These are phyloP conservation scores for Acanthopleura granulata DNA, from an alignment of 2,888 invertebrate species.

Conservation along the genomic window DNA sequence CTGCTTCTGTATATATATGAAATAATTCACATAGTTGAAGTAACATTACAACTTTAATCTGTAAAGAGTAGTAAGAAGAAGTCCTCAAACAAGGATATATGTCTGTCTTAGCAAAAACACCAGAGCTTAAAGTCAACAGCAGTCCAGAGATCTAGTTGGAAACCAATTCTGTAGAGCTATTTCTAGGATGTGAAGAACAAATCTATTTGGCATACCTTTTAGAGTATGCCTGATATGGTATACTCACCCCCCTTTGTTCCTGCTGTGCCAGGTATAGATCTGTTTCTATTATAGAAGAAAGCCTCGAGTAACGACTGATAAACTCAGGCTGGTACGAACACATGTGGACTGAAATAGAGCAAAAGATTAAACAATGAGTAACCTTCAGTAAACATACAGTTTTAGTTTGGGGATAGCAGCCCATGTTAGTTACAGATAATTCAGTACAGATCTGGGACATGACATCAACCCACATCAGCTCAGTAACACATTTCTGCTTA, in stretches of 20 bases:
- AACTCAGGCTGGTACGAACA: constrained; percentile 93
- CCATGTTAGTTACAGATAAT: too few relatives aligned
- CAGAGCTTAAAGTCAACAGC: not conserved
- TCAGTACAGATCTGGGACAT: too few relatives aligned
- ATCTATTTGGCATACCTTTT: too few relatives aligned
- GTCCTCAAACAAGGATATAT: not conserved
- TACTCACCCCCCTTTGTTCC: constrained; percentile 83
- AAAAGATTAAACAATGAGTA: constrained; percentile 25
- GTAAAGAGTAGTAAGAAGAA: not conserved
- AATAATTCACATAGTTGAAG: too few relatives aligned
- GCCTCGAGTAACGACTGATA: constrained; percentile 89
- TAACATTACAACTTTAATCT: too few relatives aligned
- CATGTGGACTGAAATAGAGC: constrained; percentile 92
- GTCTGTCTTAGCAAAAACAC: not conserved
- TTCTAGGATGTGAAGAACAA: too few relatives aligned
- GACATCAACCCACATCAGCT: too few relatives aligned
- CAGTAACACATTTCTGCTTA: too few relatives aligned
- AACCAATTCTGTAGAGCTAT: too few relatives aligned
- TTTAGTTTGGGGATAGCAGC: too few relatives aligned
- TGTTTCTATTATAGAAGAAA: constrained; percentile 93
- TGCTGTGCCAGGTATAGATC: constrained; percentile 93
- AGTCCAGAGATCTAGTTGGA: not conserved
- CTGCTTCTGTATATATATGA: too few relatives aligned
- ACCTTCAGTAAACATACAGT: not conserved
- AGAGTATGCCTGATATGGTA: not conserved